These are phyloP conservation scores for Harpegnathos saltator DNA, from an alignment of 1,140 invertebrate genomes.

Conservation along the genomic window DNA sequence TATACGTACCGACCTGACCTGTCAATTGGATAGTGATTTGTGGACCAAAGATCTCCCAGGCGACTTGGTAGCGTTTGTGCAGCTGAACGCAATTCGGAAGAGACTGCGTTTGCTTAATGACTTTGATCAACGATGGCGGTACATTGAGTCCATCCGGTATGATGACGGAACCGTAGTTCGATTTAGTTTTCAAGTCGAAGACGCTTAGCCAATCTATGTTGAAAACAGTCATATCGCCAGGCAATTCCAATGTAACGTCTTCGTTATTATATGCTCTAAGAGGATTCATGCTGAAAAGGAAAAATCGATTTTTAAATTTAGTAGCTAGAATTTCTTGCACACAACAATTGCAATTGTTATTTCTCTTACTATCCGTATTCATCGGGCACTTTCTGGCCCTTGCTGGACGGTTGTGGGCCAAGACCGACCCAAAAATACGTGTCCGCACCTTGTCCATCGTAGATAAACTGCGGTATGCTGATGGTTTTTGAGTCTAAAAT, in stretches of 20 bases:
- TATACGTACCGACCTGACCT: slow-evolving; percentile 89
- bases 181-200: slow-evolving; percentile 90
- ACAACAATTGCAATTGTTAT: not conserved
- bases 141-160: slow-evolving; percentile 94
- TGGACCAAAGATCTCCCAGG: slow-evolving; percentile 96
- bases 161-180: slow-evolving; percentile 92
- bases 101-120: slow-evolving; percentile 86
- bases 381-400: slow-evolving; percentile 94
- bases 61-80: slow-evolving; percentile 93
- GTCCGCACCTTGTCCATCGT: slow-evolving; percentile 91
- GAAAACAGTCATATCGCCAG: slow-evolving; percentile 93
- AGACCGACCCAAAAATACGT: slow-evolving; percentile 96
- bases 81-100: slow-evolving; percentile 95
- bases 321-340: not conserved
- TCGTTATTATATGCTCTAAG: slow-evolving; percentile 90
- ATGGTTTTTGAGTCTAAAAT: slow-evolving; percentile 94
- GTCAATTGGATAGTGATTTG: slow-evolving; percentile 94
- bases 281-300: slow-evolving; percentile 88
- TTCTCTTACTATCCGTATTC: slow-evolving; percentile 95
- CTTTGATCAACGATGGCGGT: slow-evolving; percentile 92
- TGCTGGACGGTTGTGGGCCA: slow-evolving; percentile 93
- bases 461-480: slow-evolving; percentile 90
- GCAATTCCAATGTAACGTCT: slow-evolving; percentile 92
- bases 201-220: slow-evolving; percentile 95
- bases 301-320: not conserved